A percentile compares a stretch with the other conserved stretches of the same genome.
Evolutionary conservation across 2,888 invertebrate genomes (phyloP).

Genomic region (Acanthosoma haemorrhoidale): DNA sequence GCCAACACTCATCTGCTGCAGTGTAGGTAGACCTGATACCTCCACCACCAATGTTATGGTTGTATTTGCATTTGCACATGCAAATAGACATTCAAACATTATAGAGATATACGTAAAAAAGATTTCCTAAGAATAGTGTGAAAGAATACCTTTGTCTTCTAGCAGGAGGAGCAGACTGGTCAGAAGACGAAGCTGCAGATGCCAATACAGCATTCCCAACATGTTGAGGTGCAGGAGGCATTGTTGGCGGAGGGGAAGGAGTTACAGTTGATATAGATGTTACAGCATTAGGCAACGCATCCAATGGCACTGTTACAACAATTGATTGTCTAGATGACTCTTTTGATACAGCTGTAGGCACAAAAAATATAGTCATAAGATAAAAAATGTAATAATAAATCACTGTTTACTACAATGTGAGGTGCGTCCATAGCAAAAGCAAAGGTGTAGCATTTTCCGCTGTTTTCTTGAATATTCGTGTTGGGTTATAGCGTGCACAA

Average conservation of each 20-base stretch:
- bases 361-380: constrained; percentile 14
- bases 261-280: neutral
- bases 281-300: constrained; percentile 40
- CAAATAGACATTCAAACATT: too few relatives aligned
- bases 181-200: constrained; percentile 45
- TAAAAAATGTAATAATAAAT: neutral
- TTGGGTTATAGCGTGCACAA: constrained; percentile 1
- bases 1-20: too few relatives aligned
- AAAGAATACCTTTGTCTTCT: constrained; percentile 33
- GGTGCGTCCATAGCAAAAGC: neutral
- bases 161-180: constrained; percentile 36
- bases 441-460: neutral
- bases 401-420: neutral
- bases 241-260: constrained; percentile 11
- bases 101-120: too few relatives aligned
- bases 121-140: too few relatives aligned
- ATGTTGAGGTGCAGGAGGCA: neutral
- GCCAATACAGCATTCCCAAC: neutral
- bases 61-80: too few relatives aligned
- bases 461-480: neutral
- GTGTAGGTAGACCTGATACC: too few relatives aligned
- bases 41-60: too few relatives aligned
- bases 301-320: constrained; percentile 60
- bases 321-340: constrained; percentile 44
- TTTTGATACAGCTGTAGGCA: constrained; percentile 8